A percentile compares a stretch with the other conserved stretches of the same genome.
Conservation (phyloP, 1,140 invertebrate species). For the Proales similis region DNA sequence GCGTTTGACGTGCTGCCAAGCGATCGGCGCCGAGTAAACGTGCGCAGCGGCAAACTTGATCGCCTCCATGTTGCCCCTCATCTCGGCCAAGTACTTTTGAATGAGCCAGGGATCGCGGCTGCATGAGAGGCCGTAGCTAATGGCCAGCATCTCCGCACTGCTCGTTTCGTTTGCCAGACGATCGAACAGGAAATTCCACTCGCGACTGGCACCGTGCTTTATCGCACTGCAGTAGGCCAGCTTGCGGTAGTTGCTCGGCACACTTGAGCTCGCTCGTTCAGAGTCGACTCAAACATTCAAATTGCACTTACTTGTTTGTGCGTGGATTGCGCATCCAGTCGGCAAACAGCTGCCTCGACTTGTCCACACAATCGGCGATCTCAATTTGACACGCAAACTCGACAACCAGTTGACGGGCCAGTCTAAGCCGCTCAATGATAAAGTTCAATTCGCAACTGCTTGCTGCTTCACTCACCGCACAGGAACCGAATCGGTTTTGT, state of each 20-base stretch:
- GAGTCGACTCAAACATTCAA: too few relatives aligned
- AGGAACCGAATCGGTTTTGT: neutral
- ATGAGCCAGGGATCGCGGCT: neutral
- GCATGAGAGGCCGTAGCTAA: neutral
- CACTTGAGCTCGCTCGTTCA: neutral
- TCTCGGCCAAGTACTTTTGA: neutral
- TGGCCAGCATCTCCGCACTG: neutral
- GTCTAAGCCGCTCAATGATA: neutral
- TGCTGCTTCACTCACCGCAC: conserved; percentile 43
- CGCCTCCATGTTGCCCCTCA: too few relatives aligned
- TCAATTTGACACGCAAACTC: conserved; percentile 15
- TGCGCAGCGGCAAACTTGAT: too few relatives aligned
- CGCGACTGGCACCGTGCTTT: neutral
- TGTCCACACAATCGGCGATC: conserved; percentile 42
- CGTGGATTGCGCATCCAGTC: conserved; percentile 44
- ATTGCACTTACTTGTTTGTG: conserved; percentile 41
- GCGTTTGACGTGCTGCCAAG: too few relatives aligned
- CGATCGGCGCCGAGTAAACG: too few relatives aligned
- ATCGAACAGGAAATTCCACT: neutral
- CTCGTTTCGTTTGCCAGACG: neutral
- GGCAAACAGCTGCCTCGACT: conserved; percentile 40
- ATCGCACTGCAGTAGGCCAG: neutral
- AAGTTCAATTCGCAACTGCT: neutral
- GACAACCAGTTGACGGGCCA: too few relatives aligned
- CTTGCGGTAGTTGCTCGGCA: neutral